These are phyloP conservation scores for Rhabdophis nuchalis DNA, from an alignment of 2,797 vertebrate genomes.

Conservation along the genomic window DNA sequence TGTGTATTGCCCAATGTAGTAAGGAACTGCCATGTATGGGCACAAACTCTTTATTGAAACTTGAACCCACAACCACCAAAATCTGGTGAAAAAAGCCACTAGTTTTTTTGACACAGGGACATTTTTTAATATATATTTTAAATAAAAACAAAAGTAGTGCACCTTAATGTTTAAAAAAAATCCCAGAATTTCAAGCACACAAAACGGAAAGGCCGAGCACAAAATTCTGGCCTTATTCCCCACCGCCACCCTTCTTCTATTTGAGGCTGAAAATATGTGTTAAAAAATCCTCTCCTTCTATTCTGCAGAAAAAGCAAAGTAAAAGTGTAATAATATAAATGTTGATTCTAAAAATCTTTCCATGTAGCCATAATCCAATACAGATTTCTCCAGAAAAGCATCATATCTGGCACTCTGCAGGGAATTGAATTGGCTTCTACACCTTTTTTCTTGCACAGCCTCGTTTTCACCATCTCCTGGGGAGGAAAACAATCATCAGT, in stretches of 20 bases:
- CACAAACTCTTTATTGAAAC: neutral
- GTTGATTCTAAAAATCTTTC: constrained; percentile 7
- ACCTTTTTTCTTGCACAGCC: constrained; percentile 51
- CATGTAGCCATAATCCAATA: constrained; percentile 40
- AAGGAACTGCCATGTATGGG: neutral
- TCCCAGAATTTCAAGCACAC: neutral
- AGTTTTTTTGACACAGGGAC: neutral
- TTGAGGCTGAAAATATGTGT: neutral
- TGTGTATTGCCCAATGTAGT: neutral
- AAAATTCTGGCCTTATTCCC: neutral
- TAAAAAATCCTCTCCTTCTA: neutral
- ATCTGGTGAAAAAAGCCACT: neutral
- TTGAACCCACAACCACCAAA: neutral
- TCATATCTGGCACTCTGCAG: constrained; percentile 44
- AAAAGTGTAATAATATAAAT: neutral
- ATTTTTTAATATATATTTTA: neutral
- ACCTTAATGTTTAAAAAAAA: neutral
- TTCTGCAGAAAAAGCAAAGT: neutral
- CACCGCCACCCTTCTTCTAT: neutral
- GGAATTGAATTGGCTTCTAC: constrained; percentile 60
- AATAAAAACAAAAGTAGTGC: neutral
- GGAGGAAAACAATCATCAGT: neutral
- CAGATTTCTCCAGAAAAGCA: constrained; percentile 55
- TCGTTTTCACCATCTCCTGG: constrained; percentile 51
- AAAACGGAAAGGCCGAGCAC: neutral